Base-by-base conservation (phyloP, 1,140 invertebrate genomes). In the Pseudomyrmex cubaensis region DNA sequence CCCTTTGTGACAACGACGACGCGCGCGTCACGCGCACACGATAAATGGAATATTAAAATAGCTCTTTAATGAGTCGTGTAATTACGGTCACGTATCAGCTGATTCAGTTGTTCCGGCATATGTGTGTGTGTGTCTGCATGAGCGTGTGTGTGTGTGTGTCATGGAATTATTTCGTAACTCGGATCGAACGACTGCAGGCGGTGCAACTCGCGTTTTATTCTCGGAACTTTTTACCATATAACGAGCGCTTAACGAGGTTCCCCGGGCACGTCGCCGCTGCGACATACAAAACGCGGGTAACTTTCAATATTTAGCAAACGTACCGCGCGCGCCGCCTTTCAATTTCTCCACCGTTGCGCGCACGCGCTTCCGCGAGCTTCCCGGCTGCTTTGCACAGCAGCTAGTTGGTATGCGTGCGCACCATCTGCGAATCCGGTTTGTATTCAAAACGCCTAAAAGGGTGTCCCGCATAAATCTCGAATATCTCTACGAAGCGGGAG, bases 381-480 rank as follows among this genome's bases (percentile, higher is more conserved):
- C 10, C 46, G 44, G 22, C 20, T 46, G 50, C 25, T 72, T 72
- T 44, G 67, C 77, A 50, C 48, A 9, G 8, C 70, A n/a, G n/a
- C 17, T 76, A 76, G 61, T 83, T 83, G n/a, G 7, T 66, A 66
- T 64, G 56, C 64, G 64, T 57, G 75, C 50, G 61, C 67, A 74
- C 64, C 77, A 85, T 74, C 83, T 85, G 83, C 77, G 77, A 82
- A 82, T 85, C 83, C 83, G 83, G 83, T 85, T 82, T 82, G 77
- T 63, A 82, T 85, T 82, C 67, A 74, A 80, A 84, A 78, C 22
- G 62, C 17, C 57, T 73, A 54, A 82, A 83, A 69, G 57, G 54
- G 52, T 83, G 50, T 59, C 46, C 52, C 48, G 63, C 70, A 67
- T 73, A 74, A 82, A 85, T 82, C 77, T 73, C 25, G 44, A 74